Base-by-base conservation (phyloP, 1,140 invertebrate genomes). In the Copidosoma floridanum region DNA sequence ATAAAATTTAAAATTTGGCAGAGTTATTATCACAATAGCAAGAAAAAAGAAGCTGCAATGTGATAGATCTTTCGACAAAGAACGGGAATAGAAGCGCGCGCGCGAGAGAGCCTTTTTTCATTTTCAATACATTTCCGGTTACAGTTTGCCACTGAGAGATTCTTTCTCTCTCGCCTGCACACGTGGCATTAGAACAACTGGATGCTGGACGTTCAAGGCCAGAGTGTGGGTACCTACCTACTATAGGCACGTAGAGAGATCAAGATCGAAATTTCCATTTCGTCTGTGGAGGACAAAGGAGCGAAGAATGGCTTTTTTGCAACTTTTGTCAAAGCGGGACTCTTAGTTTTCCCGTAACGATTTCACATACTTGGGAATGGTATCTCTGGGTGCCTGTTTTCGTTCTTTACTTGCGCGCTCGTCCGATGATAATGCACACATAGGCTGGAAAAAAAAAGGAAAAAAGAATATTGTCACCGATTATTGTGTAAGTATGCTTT, bases 141-240 rank as follows among this genome's bases (percentile, higher is more conserved):
- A n/a, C n/a, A 18, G 6, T 18, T 18, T 6, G 29, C 29, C 29
- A 12, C 29, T 12, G 29, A 6, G 27, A 32, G 47, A 50, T 50
- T 50, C 47, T 32, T 27, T 18, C 40, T 18, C 38, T n/a, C n/a
- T n/a, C 6, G 29, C 29, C 29, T 6, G 29, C 29, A 12, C 29
- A n/a, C n/a, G n/a, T n/a, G n/a, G 29, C 29, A 51, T 32, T 32
- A 8, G 12, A 35, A 24, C 44, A n/a, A n/a, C 6, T 11, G 26
- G 38, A 6, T 18, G 27, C 12, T 50, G n/a, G 18, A 47, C 47
- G 8, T 57, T 59, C 58, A 59, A 60, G 64, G 62, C 24, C 32
- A 51, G 3, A 41, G n/a, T n/a, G n/a, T n/a, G n/a, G n/a, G n/a
- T n/a, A n/a, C n/a, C n/a, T n/a, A n/a, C n/a, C n/a, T n/a, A 16